Conservation (phyloP, 1,140 invertebrate genomes). For the Drosophila punjabiensis region DNA sequence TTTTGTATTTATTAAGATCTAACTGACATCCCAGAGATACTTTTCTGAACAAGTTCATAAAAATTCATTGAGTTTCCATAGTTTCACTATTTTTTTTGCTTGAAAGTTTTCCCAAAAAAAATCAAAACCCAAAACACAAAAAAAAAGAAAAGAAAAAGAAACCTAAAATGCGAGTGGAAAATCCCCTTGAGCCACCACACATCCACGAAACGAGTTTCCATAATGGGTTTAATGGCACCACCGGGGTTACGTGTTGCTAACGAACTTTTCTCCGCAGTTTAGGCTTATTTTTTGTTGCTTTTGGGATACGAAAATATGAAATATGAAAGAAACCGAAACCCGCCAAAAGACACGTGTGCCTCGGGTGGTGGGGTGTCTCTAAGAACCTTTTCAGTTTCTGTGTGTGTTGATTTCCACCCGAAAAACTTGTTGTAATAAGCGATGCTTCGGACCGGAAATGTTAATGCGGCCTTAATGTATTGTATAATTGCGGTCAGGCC, state of each 20-base stretch:
- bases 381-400: not conserved
- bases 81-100: conserved; percentile 2
- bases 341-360: conserved; percentile 30
- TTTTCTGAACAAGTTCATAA: not conserved
- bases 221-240: conserved; percentile 59
- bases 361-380: not conserved
- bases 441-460: conserved; percentile 62
- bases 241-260: conserved; percentile 40
- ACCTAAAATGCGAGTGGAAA: conserved; percentile 20
- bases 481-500: conserved; percentile 65
- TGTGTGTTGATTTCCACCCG: conserved; percentile 3
- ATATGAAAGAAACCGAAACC: conserved; percentile 21
- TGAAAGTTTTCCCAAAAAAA: conserved; percentile 27
- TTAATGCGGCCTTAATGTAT: conserved; percentile 61
- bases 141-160: no score
- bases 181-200: conserved; percentile 12
- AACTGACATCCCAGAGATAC: not conserved
- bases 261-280: conserved; percentile 30
- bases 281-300: not conserved
- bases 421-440: conserved; percentile 46
- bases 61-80: not conserved
- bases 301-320: not conserved
- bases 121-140: not conserved
- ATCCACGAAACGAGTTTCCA: conserved; percentile 57
- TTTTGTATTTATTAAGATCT: no score